Evolutionary conservation across 2,797 vertebrate species (phyloP).

Genomic region (Yasuhikotakia modesta): DNA sequence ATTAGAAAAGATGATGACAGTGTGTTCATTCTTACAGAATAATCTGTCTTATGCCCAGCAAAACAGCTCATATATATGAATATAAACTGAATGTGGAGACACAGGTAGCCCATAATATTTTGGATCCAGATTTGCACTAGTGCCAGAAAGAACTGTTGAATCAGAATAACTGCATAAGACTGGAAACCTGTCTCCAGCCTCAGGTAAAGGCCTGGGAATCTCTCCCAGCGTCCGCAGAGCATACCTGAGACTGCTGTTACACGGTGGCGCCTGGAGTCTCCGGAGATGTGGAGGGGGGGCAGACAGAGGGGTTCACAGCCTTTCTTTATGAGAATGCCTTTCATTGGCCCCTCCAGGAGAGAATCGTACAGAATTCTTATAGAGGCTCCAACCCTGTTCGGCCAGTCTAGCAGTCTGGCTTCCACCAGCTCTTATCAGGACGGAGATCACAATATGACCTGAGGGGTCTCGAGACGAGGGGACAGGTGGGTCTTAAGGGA

Average conservation of each 20-base stretch:
- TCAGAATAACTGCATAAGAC: slow-evolving; percentile 46
- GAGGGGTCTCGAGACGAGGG: slow-evolving; percentile 55
- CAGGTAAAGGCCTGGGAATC: slow-evolving; percentile 78
- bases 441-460: slow-evolving; percentile 71
- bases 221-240: slow-evolving; percentile 75
- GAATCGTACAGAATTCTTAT: slow-evolving; percentile 61
- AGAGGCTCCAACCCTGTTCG: slow-evolving; percentile 68
- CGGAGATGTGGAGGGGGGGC: slow-evolving; percentile 63
- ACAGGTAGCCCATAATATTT: neutral
- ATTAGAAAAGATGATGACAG: slow-evolving; percentile 41
- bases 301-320: slow-evolving; percentile 74
- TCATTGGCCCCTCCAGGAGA: slow-evolving; percentile 68
- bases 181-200: slow-evolving; percentile 60
- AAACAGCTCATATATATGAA: slow-evolving; percentile 41
- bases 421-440: slow-evolving; percentile 70
- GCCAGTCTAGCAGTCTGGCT: slow-evolving; percentile 72
- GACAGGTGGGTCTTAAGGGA: slow-evolving; percentile 57
- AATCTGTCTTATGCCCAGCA: slow-evolving; percentile 40
- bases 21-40: slow-evolving; percentile 32
- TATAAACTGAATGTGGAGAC: slow-evolving; percentile 9
- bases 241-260: slow-evolving; percentile 92
- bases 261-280: slow-evolving; percentile 86
- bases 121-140: neutral
- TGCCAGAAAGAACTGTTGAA: slow-evolving; percentile 25
- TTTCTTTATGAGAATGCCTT: slow-evolving; percentile 77